Evolutionary conservation across 2,888 invertebrate species (phyloP), one percentile per base, ranked within the genome.

Genomic region (Patella ulyssiponensis): DNA sequence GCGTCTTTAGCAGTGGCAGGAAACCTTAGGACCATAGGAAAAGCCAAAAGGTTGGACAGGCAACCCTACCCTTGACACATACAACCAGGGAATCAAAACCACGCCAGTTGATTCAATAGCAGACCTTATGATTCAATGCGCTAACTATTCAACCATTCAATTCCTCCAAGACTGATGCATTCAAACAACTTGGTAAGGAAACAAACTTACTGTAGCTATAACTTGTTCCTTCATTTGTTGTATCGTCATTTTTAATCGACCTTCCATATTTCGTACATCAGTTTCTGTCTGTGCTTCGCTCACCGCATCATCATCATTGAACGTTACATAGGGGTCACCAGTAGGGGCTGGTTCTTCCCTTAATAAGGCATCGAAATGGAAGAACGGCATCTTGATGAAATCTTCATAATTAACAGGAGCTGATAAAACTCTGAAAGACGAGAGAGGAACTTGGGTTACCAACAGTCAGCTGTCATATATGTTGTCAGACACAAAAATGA

Each of bases 171-270:
- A 73, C 27, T 20, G 23, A 54, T n/a, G 73, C 53, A 7, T 17
- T 33, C 14, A 7, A 9, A 14, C n/a, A 58, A 64, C 69, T 20
- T 27, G n/a, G 11, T n/a, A 27, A 20, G 69, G 51, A 12, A 70
- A 23, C 17, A 14, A 23, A 86, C 88, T 86, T 74, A 91, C 91
- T 69, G 86, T 83, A 77, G 89, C 87, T 12, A 91, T 78, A 3
- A 89, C 81, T 27, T 86, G 84, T 81, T 91, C 91, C 79, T 91
- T 91, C 80, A 91, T 85, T 78, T 91, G 87, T 74, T 91, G 91
- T 12, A 90, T 79, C 7, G 90, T 85, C 90, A 91, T 89, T 77
- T 90, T 88, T 23, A 91, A 86, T 58, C 89, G 86, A 4, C 90
- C 90, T 80, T 91, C 91, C 82, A 91, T 83, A 70, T 90, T 87